Conservation (phyloP, 2,888 invertebrate species). For the Bembecia ichneumoniformis region DNA sequence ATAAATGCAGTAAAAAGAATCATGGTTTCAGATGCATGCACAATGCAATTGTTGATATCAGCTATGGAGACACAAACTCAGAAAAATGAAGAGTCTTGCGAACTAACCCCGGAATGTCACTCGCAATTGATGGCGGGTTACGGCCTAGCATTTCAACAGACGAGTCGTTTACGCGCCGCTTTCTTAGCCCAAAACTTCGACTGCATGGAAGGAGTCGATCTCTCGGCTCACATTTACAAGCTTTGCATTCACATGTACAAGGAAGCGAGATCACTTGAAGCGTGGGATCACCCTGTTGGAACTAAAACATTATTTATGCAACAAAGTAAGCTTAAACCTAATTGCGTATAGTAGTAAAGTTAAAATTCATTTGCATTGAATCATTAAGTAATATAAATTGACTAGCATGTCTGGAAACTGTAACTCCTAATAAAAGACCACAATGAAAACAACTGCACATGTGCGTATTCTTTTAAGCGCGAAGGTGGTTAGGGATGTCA, state of each 20-base stretch:
- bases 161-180: constrained; percentile 46
- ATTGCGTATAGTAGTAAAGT: no score
- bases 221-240: constrained; percentile 55
- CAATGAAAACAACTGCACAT: no score
- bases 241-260: constrained; percentile 61
- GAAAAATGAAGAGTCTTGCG: constrained; percentile 47
- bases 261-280: constrained; percentile 57
- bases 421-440: no score
- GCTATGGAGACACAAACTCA: constrained; percentile 58
- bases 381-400: no score
- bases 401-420: no score
- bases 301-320: constrained; percentile 60
- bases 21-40: constrained; percentile 51
- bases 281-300: constrained; percentile 60
- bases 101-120: constrained; percentile 49
- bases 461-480: no score
- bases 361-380: no score
- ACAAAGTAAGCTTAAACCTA: constrained; percentile 37
- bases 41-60: constrained; percentile 59
- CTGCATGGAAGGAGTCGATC: constrained; percentile 51
- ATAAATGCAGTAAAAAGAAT: neutral
- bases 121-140: constrained; percentile 52
- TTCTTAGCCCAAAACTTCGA: constrained; percentile 47
- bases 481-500: no score
- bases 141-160: constrained; percentile 57